phyloP scores from a whole-genome alignment of 2,888 invertebrate genomes.

The Cremastinae sp. region DNA sequence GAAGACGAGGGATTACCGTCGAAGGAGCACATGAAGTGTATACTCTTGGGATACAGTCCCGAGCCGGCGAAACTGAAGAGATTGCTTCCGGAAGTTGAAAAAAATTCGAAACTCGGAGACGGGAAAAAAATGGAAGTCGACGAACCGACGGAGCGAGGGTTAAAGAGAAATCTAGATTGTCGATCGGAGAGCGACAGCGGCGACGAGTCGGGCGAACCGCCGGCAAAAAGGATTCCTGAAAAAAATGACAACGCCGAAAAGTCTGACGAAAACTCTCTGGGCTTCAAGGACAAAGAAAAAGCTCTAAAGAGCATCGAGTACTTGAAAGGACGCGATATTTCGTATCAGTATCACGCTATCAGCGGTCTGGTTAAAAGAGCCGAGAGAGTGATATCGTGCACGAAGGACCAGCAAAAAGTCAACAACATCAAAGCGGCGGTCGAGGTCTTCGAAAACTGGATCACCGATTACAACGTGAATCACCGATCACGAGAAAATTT shows the following conservation, averaged over 20 bases:
- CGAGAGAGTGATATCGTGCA: slow-evolving; percentile 87
- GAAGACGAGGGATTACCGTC: slow-evolving; percentile 83
- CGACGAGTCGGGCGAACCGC: slow-evolving; percentile 62
- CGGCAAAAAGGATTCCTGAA: slow-evolving; percentile 68
- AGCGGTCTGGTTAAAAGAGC: slow-evolving; percentile 87
- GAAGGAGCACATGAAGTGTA: slow-evolving; percentile 85
- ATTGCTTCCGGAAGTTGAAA: slow-evolving; percentile 60
- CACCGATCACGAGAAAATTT: slow-evolving; percentile 87
- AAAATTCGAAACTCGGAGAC: slow-evolving; percentile 56
- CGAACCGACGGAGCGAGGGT: not conserved
- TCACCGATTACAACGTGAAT: slow-evolving; percentile 87
- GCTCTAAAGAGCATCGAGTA: slow-evolving; percentile 86
- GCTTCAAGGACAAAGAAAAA: slow-evolving; percentile 90
- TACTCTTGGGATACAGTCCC: slow-evolving; percentile 89
- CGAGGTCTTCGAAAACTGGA: slow-evolving; percentile 86
- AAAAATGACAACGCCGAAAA: slow-evolving; percentile 76
- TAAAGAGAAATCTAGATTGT: not conserved
- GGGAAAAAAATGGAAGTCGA: slow-evolving; percentile 8
- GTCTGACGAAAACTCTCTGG: slow-evolving; percentile 83
- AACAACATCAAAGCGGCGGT: slow-evolving; percentile 89
- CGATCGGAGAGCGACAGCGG: slow-evolving; percentile 36
- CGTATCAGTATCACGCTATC: slow-evolving; percentile 88
- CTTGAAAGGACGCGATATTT: slow-evolving; percentile 88
- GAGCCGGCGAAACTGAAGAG: slow-evolving; percentile 81
- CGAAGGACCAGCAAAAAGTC: slow-evolving; percentile 88